These are phyloP conservation scores for Ashinkailepas kermadecensis DNA, from an alignment of 2,888 invertebrate genomes.

Conservation along the genomic window DNA sequence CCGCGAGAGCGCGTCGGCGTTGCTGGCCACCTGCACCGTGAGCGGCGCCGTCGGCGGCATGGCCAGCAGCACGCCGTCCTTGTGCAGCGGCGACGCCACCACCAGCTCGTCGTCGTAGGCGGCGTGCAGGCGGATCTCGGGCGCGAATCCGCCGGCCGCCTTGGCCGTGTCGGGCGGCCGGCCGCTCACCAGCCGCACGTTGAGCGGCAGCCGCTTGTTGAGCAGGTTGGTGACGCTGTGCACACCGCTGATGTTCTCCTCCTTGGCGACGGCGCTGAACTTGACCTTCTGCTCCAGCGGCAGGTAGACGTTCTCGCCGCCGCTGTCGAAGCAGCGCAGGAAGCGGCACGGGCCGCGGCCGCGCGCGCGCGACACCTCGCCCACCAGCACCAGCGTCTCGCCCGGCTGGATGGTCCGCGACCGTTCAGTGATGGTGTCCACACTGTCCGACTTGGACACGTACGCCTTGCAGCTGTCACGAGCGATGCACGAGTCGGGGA, in stretches of 20 bases:
- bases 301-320: conserved; percentile 73
- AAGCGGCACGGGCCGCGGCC: conserved; percentile 53
- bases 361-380: conserved; percentile 49
- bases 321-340: conserved; percentile 75
- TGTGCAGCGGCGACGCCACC: conserved; percentile 37
- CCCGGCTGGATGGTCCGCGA: conserved; percentile 68
- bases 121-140: conserved; percentile 72
- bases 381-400: conserved; percentile 71
- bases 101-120: conserved; percentile 56
- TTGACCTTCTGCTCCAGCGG: conserved; percentile 80
- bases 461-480: conserved; percentile 68
- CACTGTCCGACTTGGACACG: conserved; percentile 37
- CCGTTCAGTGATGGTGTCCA: conserved; percentile 37
- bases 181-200: conserved; percentile 84
- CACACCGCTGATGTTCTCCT: conserved; percentile 80
- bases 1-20: conserved; percentile 40
- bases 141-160: conserved; percentile 61
- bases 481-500: conserved; percentile 56
- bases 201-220: conserved; percentile 81
- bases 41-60: conserved; percentile 63
- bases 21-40: conserved; percentile 71
- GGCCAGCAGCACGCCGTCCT: conserved; percentile 65
- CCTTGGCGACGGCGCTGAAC: conserved; percentile 85
- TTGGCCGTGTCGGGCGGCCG: conserved; percentile 59
- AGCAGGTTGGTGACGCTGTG: conserved; percentile 82